phyloP scores from a whole-genome alignment of 2,797 vertebrate genomes.

The Pseudochirops corinnae region DNA sequence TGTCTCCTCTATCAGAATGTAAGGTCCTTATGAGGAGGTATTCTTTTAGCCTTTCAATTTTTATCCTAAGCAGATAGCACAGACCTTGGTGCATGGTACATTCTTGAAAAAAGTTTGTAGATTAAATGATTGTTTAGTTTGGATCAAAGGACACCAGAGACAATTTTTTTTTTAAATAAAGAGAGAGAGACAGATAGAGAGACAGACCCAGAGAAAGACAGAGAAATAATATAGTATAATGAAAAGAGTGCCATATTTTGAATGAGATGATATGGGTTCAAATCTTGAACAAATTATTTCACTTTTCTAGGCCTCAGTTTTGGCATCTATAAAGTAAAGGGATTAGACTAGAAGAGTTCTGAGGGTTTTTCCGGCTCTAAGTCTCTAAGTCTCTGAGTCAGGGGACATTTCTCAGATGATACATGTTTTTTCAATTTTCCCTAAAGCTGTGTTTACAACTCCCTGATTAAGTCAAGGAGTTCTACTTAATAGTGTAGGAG shows the following conservation, averaged over 20 bases:
- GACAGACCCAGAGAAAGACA: neutral
- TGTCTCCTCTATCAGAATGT: neutral
- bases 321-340: neutral
- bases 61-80: neutral
- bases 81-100: neutral
- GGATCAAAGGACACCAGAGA: neutral
- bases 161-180: neutral
- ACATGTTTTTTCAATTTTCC: neutral
- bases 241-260: neutral
- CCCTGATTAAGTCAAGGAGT: constrained; percentile 60
- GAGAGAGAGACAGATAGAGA: neutral
- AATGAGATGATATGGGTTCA: neutral
- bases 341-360: neutral
- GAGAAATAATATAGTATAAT: neutral
- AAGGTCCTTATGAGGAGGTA: neutral
- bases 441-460: constrained; percentile 45
- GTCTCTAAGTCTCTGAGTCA: constrained; percentile 8
- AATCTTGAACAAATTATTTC: neutral
- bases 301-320: neutral
- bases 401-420: constrained; percentile 35
- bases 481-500: constrained; percentile 72
- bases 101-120: neutral
- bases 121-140: neutral
- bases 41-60: neutral
- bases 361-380: constrained; percentile 10